Evolutionary conservation across 1,140 invertebrate species (phyloP).

Genomic region (Zaprionus inermis): DNA sequence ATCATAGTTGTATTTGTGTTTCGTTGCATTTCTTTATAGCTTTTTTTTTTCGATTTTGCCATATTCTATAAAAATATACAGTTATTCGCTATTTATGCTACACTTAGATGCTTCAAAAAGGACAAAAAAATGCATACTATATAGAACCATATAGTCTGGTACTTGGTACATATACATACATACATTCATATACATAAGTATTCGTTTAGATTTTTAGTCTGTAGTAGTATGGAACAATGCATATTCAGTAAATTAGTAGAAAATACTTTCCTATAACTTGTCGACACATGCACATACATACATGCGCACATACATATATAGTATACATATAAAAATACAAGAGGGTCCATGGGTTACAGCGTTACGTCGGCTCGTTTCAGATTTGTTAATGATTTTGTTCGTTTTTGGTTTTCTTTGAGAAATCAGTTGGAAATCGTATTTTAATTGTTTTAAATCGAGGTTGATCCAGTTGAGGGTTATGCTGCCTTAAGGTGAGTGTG

Average conservation of each 20-base stretch:
- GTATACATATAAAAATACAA: conserved; percentile 77
- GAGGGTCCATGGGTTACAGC: conserved; percentile 76
- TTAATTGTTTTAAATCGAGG: not conserved
- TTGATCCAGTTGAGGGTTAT: conserved; percentile 5
- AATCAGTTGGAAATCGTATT: conserved; percentile 25
- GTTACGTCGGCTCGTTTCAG: conserved; percentile 15
- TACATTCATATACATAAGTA: conserved; percentile 39
- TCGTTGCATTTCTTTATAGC: conserved; percentile 4
- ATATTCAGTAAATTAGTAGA: conserved; percentile 74
- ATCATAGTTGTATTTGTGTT: not conserved
- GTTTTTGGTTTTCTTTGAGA: conserved; percentile 4
- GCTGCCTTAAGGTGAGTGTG: not conserved
- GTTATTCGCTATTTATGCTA: conserved; percentile 27
- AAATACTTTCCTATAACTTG: conserved; percentile 47
- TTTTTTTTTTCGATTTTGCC: conserved; percentile 4
- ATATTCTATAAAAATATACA: conserved; percentile 48
- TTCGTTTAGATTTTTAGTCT: not conserved
- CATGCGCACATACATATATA: conserved; percentile 13
- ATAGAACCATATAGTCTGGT: conserved; percentile 3
- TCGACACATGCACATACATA: conserved; percentile 22
- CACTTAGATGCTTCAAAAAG: conserved; percentile 48
- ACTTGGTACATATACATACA: conserved; percentile 22
- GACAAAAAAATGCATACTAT: conserved; percentile 26
- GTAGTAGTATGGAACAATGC: conserved; percentile 18
- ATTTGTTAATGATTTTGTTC: conserved; percentile 10